Percentiles rank a stretch among this genome's conserved stretches.
Evolutionary conservation across 2,797 vertebrate species (phyloP).

Genomic region (Dryobates pubescens): DNA sequence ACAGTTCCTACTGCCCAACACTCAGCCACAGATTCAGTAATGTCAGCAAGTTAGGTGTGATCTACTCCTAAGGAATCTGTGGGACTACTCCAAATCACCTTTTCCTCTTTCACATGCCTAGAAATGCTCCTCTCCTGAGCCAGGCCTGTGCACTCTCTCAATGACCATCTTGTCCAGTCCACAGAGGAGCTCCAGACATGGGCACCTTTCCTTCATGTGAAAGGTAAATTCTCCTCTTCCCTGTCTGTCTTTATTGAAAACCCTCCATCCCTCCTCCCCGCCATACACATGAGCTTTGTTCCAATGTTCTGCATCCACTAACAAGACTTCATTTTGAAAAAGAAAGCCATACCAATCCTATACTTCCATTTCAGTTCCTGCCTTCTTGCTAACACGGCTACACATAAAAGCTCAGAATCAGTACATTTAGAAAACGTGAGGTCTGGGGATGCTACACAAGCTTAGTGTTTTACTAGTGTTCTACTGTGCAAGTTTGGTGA

Average conservation of each 20-base stretch:
- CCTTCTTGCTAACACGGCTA: not conserved
- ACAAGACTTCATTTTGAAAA: not conserved
- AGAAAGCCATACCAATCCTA: not conserved
- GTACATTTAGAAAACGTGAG: not conserved
- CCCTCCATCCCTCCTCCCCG: not conserved
- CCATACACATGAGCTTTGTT: not conserved
- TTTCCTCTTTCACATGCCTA: not conserved
- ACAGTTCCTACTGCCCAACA: not conserved
- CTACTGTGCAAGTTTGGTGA: not conserved
- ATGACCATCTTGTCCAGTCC: accelerated
- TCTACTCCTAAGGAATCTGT: not conserved
- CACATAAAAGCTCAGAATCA: not conserved
- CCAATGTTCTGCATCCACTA: not conserved
- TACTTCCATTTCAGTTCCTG: not conserved
- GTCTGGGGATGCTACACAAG: not conserved
- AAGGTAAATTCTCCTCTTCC: not conserved
- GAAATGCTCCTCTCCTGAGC: not conserved
- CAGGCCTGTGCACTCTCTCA: not conserved
- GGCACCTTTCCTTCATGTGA: not conserved
- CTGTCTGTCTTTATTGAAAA: not conserved
- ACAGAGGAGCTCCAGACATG: not conserved
- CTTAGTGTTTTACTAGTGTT: not conserved
- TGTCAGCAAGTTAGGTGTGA: not conserved
- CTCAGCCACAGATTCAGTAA: not conserved
- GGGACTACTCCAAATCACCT: not conserved